phyloP scores from a whole-genome alignment of 37 sponge, comb jelly and placozoan genomes.

The Aplysina aerophoba region DNA sequence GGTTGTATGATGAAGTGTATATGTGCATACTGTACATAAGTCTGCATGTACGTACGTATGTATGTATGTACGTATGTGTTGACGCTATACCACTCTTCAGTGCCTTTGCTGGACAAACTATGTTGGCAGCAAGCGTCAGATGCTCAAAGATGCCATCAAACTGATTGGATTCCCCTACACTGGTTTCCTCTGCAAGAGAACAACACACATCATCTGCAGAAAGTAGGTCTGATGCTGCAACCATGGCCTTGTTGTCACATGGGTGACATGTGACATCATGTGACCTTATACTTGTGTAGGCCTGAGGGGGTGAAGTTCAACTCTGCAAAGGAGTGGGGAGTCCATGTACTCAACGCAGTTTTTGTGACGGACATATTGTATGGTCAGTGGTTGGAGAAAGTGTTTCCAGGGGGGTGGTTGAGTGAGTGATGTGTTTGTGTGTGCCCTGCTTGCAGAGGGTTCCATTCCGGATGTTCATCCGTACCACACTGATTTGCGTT shows the following conservation, averaged over 20 bases:
- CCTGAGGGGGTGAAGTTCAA: conserved; percentile 85
- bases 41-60: background rate
- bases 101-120: conserved; percentile 71
- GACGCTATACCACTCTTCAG: background rate
- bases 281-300: conserved; percentile 36
- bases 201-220: conserved; percentile 78
- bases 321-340: conserved; percentile 87
- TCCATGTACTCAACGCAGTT: conserved; percentile 70
- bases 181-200: conserved; percentile 68
- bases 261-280: background rate
- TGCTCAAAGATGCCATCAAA: conserved; percentile 85
- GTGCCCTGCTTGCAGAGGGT: background rate
- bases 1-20: too few relatives aligned
- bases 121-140: conserved; percentile 73
- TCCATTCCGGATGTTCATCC: conserved; percentile 23
- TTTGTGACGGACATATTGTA: conserved; percentile 83
- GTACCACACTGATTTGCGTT: background rate
- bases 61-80: background rate
- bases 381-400: conserved; percentile 21
- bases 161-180: conserved; percentile 86
- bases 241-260: background rate
- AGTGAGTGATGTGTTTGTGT: background rate
- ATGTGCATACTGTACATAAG: background rate
- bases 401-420: background rate
- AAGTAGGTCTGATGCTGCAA: conserved; percentile 19